phyloP scores from a whole-genome alignment of 2,888 invertebrate species.

The Pseudococcus jackbeardsleyi region DNA sequence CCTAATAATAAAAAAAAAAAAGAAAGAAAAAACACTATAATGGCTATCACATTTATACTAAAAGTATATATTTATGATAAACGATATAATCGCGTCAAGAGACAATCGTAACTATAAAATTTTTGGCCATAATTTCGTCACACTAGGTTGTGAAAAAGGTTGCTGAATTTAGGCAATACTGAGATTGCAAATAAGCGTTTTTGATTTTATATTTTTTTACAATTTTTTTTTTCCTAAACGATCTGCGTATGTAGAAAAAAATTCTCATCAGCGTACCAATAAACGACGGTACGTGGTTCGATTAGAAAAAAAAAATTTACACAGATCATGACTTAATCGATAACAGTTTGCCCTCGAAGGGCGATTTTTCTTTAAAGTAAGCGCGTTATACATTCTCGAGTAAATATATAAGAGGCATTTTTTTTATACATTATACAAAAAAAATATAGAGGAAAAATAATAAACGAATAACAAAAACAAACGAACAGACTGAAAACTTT shows the following conservation, averaged over 20 bases:
- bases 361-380: slow-evolving; percentile 32
- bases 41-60: slow-evolving; percentile 64
- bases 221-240: not conserved
- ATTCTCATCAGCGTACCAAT: too few species aligned
- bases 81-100: slow-evolving; percentile 53
- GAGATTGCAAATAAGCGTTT: slow-evolving; percentile 44
- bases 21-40: slow-evolving; percentile 57
- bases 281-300: not conserved
- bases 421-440: slow-evolving; percentile 35
- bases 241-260: too few species aligned
- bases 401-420: slow-evolving; percentile 49
- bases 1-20: slow-evolving; percentile 42
- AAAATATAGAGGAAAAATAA: not conserved
- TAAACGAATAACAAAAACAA: slow-evolving; percentile 37
- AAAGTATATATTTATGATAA: slow-evolving; percentile 49
- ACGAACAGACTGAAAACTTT: slow-evolving; percentile 46
- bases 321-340: slow-evolving; percentile 54
- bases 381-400: slow-evolving; percentile 46
- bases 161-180: slow-evolving; percentile 42
- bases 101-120: slow-evolving; percentile 53
- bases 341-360: slow-evolving; percentile 12
- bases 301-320: slow-evolving; percentile 15
- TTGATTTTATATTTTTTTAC: slow-evolving; percentile 29
- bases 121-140: slow-evolving; percentile 56
- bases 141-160: slow-evolving; percentile 46